Percentiles rank a stretch among this genome's conserved stretches.
These are phyloP conservation scores for Patella depressa DNA, from an alignment of 2,888 invertebrate species.

Conservation along the genomic window DNA sequence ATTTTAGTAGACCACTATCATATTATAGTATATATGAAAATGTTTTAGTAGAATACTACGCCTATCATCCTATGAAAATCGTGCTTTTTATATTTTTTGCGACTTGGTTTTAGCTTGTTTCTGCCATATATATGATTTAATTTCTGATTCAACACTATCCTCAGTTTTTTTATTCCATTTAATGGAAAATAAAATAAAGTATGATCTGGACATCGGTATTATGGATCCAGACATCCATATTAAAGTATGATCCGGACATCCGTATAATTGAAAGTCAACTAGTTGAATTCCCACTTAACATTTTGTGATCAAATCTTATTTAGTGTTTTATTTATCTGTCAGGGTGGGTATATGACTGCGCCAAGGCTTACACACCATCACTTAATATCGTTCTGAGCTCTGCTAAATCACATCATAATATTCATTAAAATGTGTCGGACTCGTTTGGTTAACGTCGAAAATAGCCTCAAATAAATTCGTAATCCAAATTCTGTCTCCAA, in stretches of 20 bases:
- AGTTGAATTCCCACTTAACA: not conserved
- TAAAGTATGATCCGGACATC: not conserved
- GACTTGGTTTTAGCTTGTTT: too few species aligned
- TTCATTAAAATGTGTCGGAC: not conserved
- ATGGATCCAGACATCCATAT: too few species aligned
- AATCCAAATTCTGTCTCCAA: not conserved
- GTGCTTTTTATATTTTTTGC: too few species aligned
- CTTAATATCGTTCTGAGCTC: not conserved
- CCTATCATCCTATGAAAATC: too few species aligned
- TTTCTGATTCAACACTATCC: too few species aligned
- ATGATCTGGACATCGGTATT: too few species aligned
- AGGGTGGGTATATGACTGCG: not conserved
- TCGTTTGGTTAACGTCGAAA: conserved; percentile 1
- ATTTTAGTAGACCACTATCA: too few species aligned
- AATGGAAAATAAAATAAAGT: too few species aligned
- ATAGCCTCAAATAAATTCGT: conserved; percentile 6
- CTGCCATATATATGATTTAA: too few species aligned
- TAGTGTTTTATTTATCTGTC: not conserved
- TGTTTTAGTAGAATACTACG: too few species aligned
- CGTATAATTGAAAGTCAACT: not conserved
- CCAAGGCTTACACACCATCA: not conserved
- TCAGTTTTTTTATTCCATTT: too few species aligned
- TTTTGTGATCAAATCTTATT: not conserved
- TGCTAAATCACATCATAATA: not conserved
- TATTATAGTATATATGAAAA: too few species aligned